Base-by-base conservation (phyloP, 2,888 invertebrate species). In the Phortica okadai region DNA sequence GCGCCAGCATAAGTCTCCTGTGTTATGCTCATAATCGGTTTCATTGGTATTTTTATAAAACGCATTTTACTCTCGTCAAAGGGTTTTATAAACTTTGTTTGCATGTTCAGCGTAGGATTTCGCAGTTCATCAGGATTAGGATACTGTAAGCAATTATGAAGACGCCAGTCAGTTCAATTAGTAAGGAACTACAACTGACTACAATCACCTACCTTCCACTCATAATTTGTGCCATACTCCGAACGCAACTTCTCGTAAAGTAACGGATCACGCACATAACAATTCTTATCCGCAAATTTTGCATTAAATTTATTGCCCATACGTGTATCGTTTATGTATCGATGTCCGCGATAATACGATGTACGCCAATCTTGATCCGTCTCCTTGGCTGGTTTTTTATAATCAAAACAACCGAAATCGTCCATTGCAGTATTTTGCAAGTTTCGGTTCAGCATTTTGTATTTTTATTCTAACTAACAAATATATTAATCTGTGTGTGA, bases 341-440 rank as follows among this genome's bases (percentile, higher is more conserved):
- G 82, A 79, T 90, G 88, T 0, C 83, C 89, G 1, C 89, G 79
- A 76, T 90, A 89, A 1, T 82, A 83, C 0, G 91, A 88, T 3
- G 91, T 90, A 8, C 91, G 88, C 84, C 87, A 87, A 81, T 90
- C 91, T 2, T 78, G 64, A 56, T 84, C 81, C 33, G 82, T 81
- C 2, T 80, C 79, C 33, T 77, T 82, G 7, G 81, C 70, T 3
- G 91, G 90, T 64, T 80, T 81, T 78, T 89, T 87, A 72, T 89
- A 86, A 81, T 91, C 91, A 33, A 88, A 82, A 74, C 84, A 84
- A 11, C 86, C 88, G 59, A 83, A 86, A 16, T 83, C 86, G 80
- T 90, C 85, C 87, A 90, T 87, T 8, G 11, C 56, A 16, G 56
- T 6, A 56, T 56, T 16, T 16, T 6, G 16, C 7, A 16, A 14